phyloP scores from a whole-genome alignment of 2,888 invertebrate genomes.

The Plutella xylostella region DNA sequence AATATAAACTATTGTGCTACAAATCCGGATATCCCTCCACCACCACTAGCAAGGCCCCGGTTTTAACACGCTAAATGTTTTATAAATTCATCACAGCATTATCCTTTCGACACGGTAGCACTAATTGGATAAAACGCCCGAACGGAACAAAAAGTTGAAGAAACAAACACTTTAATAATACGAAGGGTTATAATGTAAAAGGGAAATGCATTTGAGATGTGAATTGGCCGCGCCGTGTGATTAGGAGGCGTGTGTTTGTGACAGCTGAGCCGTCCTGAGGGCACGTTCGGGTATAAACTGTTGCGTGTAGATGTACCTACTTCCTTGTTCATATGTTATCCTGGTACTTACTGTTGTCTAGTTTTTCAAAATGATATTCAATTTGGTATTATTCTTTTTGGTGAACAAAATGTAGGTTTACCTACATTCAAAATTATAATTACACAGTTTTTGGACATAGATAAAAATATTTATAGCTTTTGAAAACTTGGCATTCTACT shows the following conservation, averaged over 20 bases:
- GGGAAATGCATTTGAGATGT: constrained; percentile 67
- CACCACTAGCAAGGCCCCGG: constrained; percentile 47
- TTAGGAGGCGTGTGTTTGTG: constrained; percentile 21
- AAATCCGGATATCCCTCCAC: no score
- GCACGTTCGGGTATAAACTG: background rate
- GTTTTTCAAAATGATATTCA: no score
- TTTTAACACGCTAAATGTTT: constrained; percentile 59
- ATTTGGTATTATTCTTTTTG: no score
- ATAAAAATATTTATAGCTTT: no score
- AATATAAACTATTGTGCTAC: no score
- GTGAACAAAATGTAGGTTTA: no score
- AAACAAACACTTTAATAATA: constrained; percentile 66
- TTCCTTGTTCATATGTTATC: no score
- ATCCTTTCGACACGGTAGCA: constrained; percentile 71
- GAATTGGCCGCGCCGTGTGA: constrained; percentile 56
- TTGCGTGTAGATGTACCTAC: no score
- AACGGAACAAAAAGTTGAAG: constrained; percentile 36
- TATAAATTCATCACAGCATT: constrained; percentile 58
- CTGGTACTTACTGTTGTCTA: no score
- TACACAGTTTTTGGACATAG: no score
- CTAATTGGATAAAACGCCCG: constrained; percentile 65
- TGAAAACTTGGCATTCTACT: no score
- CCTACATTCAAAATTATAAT: no score
- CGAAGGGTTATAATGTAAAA: constrained; percentile 26
- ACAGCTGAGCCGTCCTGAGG: background rate